Conservation (phyloP, 92 coral and sea anemone species). For the Siderastrea radians region DNA sequence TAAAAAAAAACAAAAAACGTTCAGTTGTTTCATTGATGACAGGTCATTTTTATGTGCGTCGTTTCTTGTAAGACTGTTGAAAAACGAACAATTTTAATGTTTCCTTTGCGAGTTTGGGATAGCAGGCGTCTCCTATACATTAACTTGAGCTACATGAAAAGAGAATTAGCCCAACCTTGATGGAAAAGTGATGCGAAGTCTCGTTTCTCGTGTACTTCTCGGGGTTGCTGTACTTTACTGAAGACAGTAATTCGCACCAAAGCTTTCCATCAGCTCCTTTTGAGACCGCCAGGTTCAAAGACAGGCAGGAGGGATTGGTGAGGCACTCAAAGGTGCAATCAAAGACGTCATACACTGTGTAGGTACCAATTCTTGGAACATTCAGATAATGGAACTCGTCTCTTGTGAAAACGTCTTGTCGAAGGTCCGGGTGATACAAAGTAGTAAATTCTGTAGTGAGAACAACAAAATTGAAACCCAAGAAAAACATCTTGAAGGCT, state of each 20-base stretch:
- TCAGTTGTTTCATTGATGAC: too few species aligned
- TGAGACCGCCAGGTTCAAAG: background rate
- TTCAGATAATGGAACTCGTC: slow-evolving; percentile 3
- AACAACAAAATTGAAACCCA: too few species aligned
- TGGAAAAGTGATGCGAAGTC: background rate
- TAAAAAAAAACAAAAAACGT: background rate
- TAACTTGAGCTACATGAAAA: background rate
- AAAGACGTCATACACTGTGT: background rate
- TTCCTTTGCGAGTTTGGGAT: too few species aligned
- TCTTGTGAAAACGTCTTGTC: background rate
- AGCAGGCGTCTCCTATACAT: background rate
- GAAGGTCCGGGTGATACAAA: background rate
- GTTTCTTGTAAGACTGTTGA: too few species aligned
- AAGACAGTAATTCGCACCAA: slow-evolving; percentile 5
- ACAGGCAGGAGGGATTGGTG: background rate
- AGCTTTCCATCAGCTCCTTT: background rate
- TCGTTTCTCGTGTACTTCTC: background rate
- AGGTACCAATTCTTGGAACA: background rate
- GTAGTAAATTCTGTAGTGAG: background rate
- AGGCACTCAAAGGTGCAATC: background rate
- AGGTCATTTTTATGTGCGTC: too few species aligned
- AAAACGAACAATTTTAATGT: too few species aligned
- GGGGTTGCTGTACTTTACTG: background rate
- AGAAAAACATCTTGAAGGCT: too few species aligned
- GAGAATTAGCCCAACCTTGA: background rate